Conservation (phyloP, 2,113 vertebrate species). For the Callorhinus ursinus region DNA sequence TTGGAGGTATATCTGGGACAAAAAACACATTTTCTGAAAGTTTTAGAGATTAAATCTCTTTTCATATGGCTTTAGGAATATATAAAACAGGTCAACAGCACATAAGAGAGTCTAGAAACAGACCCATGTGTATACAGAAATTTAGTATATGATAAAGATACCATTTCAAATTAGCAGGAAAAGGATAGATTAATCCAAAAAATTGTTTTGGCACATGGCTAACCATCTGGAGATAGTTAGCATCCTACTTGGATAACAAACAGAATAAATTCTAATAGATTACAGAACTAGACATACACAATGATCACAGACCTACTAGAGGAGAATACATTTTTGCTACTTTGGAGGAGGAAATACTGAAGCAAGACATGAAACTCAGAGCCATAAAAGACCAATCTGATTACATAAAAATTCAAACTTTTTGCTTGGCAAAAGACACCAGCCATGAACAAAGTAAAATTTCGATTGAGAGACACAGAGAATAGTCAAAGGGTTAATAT, state of each 20-base stretch:
- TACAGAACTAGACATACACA: neutral
- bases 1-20: slow-evolving; percentile 3
- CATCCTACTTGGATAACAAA: neutral
- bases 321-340: neutral
- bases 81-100: neutral
- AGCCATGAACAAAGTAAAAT: slow-evolving; percentile 36
- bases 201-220: neutral
- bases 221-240: neutral
- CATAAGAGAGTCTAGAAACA: slow-evolving; percentile 23
- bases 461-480: neutral
- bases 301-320: neutral
- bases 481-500: slow-evolving; percentile 20
- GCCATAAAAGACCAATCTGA: neutral
- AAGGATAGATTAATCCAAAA: neutral
- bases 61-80: slow-evolving; percentile 60
- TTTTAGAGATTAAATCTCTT: slow-evolving; percentile 65
- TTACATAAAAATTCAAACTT: slow-evolving; percentile 39
- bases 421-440: slow-evolving; percentile 24
- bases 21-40: slow-evolving; percentile 24
- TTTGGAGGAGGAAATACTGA: neutral
- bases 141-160: neutral
- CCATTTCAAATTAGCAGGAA: slow-evolving; percentile 46
- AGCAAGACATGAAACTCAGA: slow-evolving; percentile 29
- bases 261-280: slow-evolving; percentile 26
- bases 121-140: neutral